Evolutionary conservation across 1,140 invertebrate genomes (phyloP), one percentile per base, ranked within the genome.

Genomic region (Ectropis grisescens): DNA sequence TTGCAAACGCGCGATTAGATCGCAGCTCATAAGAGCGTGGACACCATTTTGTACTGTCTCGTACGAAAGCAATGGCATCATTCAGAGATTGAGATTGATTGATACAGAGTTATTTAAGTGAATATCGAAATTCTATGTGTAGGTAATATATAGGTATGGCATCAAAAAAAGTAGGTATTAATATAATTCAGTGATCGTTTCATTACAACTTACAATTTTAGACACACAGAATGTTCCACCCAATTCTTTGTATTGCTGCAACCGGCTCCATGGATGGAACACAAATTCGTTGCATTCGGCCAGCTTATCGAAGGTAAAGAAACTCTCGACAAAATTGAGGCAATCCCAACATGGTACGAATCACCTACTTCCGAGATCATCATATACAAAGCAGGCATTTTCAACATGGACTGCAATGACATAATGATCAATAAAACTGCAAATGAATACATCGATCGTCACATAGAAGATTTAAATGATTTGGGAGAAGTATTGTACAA

Each of bases 191-290:
- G n/a, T n/a, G n/a, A n/a, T n/a, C n/a, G n/a, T n/a, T n/a, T n/a
- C n/a, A n/a, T n/a, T n/a, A n/a, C n/a, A n/a, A 19, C 8, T 19
- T 8, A 19, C 3, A 19, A 8, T 56, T 62, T 12, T 27, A 80
- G 74, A 47, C 74, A 85, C 39, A 59, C 58, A 4, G 64, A 84
- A 30, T 94, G 94, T 65, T 88, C 87, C 6, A 89, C 88, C 29
- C 92, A 95, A 65, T 94, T 95, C 61, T 91, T 92, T 56, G 85
- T 95, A 12, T 87, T 90, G 8, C 71, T 93, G n/a, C 89, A 88
- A 43, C 85, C 89, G 1, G 87, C 88, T 24, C 82, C 87, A 31
- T 93, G 92, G 86, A 87, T 94, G 74, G 87, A 92, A 65, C 81
- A 85, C 22, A 89, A 88, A 56, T 93, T 93, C 55, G 89, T 93